Percentiles rank a stretch among this genome's conserved stretches.
Evolutionary conservation across 1,140 invertebrate genomes (phyloP).

Genomic region (Scylla paramamosain): DNA sequence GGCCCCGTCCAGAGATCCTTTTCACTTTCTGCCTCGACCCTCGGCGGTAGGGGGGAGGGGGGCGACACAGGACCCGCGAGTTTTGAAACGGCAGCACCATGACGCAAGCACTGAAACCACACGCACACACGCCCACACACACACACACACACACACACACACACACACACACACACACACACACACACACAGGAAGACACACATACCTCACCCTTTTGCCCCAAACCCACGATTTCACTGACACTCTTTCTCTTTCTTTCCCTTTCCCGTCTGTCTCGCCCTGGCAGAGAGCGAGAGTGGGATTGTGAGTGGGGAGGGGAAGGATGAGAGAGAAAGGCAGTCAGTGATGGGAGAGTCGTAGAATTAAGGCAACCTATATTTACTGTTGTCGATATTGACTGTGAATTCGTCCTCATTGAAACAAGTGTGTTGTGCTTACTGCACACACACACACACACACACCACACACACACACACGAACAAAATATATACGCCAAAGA

Average conservation of each 20-base stretch:
- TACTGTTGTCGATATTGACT: background rate
- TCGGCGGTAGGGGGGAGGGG: background rate
- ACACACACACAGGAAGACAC: too few relatives aligned
- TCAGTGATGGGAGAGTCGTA: background rate
- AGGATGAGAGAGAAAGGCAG: background rate
- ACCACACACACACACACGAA: background rate
- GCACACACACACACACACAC: background rate
- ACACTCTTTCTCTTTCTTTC: background rate
- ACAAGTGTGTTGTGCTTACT: background rate
- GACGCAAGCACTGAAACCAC: slow-evolving; percentile 23
- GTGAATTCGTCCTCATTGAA: background rate
- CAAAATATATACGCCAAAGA: background rate
- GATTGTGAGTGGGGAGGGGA: background rate
- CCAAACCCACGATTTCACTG: background rate
- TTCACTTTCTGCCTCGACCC: slow-evolving; percentile 41
- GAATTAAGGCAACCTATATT: background rate
- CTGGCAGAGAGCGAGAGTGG: background rate
- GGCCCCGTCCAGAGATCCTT: background rate
- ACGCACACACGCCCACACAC: background rate
- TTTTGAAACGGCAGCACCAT: slow-evolving; percentile 38
- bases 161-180: background rate
- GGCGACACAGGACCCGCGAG: background rate
- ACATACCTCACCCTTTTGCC: background rate
- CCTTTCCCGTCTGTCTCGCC: background rate
- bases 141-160: background rate